Conservation (phyloP, 2,888 invertebrate species). For the Melanchra persicariae region DNA sequence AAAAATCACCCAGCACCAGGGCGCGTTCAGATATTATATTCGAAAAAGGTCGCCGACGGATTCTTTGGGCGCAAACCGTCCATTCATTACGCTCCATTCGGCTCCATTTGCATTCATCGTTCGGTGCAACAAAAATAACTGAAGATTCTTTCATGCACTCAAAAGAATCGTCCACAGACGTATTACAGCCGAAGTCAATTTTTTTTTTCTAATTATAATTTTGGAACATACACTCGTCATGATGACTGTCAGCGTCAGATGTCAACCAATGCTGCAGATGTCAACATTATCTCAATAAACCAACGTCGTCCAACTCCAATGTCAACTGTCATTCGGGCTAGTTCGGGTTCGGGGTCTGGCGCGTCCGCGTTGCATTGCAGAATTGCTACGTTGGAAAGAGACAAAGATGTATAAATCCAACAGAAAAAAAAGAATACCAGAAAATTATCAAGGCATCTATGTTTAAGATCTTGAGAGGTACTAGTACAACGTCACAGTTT, state of each 20-base stretch:
- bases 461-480: background rate
- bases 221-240: background rate
- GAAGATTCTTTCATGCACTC: background rate
- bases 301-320: too few species aligned
- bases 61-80: too few species aligned
- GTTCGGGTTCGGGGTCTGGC: background rate
- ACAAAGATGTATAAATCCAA: background rate
- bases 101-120: too few species aligned
- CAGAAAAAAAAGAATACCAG: conserved; percentile 16
- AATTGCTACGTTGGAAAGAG: conserved; percentile 21
- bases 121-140: background rate
- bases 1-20: background rate
- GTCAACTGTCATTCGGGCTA: background rate
- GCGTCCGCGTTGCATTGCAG: conserved; percentile 3
- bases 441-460: background rate
- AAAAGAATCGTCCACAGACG: background rate
- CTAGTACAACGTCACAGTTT: conserved; percentile 4
- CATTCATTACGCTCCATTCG: too few species aligned
- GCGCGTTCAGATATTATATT: background rate
- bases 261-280: too few species aligned
- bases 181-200: background rate
- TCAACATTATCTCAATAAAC: too few species aligned
- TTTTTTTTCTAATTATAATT: too few species aligned
- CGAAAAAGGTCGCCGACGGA: background rate
- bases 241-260: background rate